A percentile compares a stretch with the other conserved stretches of the same genome.
phyloP scores from a whole-genome alignment of 2,113 vertebrate genomes.

The Lasiurus borealis region DNA sequence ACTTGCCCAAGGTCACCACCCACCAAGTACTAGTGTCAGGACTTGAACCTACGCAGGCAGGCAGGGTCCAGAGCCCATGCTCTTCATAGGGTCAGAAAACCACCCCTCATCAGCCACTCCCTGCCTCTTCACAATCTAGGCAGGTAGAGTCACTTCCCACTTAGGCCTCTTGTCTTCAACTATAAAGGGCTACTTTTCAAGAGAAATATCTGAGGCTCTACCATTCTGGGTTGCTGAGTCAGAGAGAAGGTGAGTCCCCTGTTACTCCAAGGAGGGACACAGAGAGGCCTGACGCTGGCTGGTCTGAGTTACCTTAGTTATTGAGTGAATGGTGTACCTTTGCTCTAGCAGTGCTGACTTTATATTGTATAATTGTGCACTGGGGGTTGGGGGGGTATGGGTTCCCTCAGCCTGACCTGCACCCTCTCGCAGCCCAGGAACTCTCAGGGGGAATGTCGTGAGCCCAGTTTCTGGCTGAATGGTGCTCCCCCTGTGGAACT shows the following conservation, averaged over 20 bases:
- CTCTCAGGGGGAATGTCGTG: too few relatives aligned
- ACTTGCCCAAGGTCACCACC: not conserved
- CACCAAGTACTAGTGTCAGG: not conserved
- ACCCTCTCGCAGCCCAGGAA: too few relatives aligned
- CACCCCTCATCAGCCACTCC: not conserved
- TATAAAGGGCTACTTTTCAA: not conserved
- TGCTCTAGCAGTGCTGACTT: not conserved
- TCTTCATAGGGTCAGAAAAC: not conserved
- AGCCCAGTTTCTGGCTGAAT: too few relatives aligned
- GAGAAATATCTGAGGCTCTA: not conserved
- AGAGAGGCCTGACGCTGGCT: not conserved
- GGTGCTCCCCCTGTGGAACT: too few relatives aligned
- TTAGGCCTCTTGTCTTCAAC: not conserved
- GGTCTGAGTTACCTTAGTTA: not conserved
- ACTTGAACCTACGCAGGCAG: not conserved
- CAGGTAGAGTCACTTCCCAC: not conserved
- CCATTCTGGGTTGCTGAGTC: not conserved
- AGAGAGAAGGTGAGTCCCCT: not conserved
- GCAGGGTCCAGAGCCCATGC: not conserved
- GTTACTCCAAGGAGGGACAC: not conserved
- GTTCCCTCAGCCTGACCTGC: too few relatives aligned
- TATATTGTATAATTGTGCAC: too few relatives aligned
- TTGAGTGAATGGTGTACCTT: not conserved
- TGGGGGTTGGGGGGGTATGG: too few relatives aligned
- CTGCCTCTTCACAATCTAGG: not conserved